A percentile compares a stretch with the other conserved stretches of the same genome.
These are phyloP conservation scores for Anthoscopus minutus DNA, from an alignment of 2,113 vertebrate genomes.

Conservation along the genomic window DNA sequence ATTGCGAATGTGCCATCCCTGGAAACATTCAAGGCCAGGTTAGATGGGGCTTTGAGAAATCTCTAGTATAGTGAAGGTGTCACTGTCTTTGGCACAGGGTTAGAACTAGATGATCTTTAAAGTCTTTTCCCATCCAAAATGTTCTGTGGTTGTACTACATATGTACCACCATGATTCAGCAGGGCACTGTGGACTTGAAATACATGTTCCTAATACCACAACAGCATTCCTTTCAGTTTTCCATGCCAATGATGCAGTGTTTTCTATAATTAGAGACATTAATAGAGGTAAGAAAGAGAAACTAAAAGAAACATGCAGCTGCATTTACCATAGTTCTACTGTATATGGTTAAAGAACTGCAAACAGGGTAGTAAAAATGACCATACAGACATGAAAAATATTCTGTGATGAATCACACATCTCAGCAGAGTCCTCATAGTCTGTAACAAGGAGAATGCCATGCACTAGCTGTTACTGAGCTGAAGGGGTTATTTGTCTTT, in stretches of 20 bases:
- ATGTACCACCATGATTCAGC: background rate
- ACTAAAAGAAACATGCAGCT: background rate
- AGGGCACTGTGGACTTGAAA: background rate
- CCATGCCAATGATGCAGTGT: background rate
- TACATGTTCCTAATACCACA: background rate
- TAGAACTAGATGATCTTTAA: background rate
- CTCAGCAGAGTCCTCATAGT: background rate
- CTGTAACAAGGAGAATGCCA: background rate
- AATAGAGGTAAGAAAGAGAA: background rate
- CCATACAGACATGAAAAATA: background rate
- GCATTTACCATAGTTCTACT: background rate
- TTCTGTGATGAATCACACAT: background rate
- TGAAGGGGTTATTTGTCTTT: background rate
- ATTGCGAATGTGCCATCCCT: background rate
- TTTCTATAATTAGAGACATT: background rate
- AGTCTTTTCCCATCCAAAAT: background rate
- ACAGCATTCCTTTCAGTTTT: background rate
- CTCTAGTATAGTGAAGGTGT: background rate
- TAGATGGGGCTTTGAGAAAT: background rate
- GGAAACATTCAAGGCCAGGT: background rate
- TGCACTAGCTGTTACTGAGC: background rate
- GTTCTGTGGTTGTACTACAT: background rate
- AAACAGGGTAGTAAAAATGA: background rate
- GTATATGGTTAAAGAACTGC: background rate
- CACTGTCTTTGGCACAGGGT: rapidly evolving